Percentiles rank a stretch among this genome's conserved stretches.
phyloP scores from a whole-genome alignment of 1,140 invertebrate species.

The Drosophila bipectinata region DNA sequence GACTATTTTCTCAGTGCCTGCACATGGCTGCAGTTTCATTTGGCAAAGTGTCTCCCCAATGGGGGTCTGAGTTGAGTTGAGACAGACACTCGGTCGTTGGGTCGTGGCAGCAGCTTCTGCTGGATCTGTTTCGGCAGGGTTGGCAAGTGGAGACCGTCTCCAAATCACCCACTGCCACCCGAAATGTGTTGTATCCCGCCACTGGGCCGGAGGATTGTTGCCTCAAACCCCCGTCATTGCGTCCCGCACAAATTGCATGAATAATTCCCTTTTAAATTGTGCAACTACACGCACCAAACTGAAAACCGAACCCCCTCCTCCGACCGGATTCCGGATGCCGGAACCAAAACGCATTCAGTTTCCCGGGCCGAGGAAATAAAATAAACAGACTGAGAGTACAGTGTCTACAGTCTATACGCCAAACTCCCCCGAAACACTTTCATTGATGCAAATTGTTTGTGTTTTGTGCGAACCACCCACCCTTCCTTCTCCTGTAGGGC shows the following conservation, averaged over 20 bases:
- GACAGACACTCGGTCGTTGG: slow-evolving; percentile 19
- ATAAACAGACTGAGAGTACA: slow-evolving; percentile 58
- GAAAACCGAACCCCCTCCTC: slow-evolving; percentile 3
- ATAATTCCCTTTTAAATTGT: slow-evolving; percentile 83
- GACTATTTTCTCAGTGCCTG: slow-evolving; percentile 7
- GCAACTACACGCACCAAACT: slow-evolving; percentile 54
- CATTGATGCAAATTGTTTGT: slow-evolving; percentile 77
- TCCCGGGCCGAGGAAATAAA: slow-evolving; percentile 51
- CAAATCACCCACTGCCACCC: neutral
- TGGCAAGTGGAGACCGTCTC: neutral
- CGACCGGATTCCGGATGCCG: neutral
- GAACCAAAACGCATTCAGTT: slow-evolving; percentile 3
- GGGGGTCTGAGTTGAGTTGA: slow-evolving; percentile 25
- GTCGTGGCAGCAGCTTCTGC: neutral
- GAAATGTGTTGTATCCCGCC: neutral
- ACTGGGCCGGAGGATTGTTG: neutral
- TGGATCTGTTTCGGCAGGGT: neutral
- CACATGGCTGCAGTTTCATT: slow-evolving; percentile 69
- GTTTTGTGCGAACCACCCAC: slow-evolving; percentile 24
- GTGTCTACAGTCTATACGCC: neutral
- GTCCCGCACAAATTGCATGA: slow-evolving; percentile 75
- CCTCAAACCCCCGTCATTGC: neutral
- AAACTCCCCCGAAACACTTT: slow-evolving; percentile 54
- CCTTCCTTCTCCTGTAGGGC: neutral
- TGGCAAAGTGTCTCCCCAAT: slow-evolving; percentile 65